phyloP scores from a whole-genome alignment of 1,140 invertebrate species.

The Mylabris phalerata region DNA sequence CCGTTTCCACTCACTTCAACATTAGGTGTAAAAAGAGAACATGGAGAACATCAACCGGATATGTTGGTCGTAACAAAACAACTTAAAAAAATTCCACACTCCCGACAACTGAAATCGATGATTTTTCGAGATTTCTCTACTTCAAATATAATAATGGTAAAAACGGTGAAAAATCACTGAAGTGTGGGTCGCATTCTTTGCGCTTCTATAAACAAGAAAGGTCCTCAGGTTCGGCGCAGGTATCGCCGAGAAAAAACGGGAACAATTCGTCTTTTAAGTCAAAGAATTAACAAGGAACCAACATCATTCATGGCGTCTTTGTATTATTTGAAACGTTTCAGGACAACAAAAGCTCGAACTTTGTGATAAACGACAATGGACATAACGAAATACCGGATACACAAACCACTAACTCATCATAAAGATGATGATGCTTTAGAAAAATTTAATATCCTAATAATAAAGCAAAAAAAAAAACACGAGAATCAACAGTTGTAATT shows the following conservation, averaged over 20 bases:
- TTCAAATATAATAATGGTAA: too few species aligned
- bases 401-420: too few species aligned
- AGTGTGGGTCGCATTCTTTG: conserved; percentile 9
- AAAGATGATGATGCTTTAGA: too few species aligned
- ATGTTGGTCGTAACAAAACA: conserved; percentile 1
- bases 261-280: not conserved
- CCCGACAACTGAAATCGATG: conserved; percentile 4
- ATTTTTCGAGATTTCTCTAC: too few species aligned
- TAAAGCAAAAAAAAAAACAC: not conserved
- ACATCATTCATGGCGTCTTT: not conserved
- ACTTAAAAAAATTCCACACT: conserved; percentile 11
- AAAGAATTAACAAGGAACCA: not conserved
- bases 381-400: too few species aligned
- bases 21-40: too few species aligned
- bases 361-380: too few species aligned
- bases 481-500: not conserved
- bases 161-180: too few species aligned
- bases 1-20: not conserved
- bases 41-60: conserved; percentile 2
- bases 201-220: conserved; percentile 4
- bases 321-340: not conserved
- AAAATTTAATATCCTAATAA: not conserved
- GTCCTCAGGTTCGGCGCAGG: not conserved
- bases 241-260: not conserved
- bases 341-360: not conserved